Base-by-base conservation (phyloP, 2,888 invertebrate species). In the Bedellia somnulentella region DNA sequence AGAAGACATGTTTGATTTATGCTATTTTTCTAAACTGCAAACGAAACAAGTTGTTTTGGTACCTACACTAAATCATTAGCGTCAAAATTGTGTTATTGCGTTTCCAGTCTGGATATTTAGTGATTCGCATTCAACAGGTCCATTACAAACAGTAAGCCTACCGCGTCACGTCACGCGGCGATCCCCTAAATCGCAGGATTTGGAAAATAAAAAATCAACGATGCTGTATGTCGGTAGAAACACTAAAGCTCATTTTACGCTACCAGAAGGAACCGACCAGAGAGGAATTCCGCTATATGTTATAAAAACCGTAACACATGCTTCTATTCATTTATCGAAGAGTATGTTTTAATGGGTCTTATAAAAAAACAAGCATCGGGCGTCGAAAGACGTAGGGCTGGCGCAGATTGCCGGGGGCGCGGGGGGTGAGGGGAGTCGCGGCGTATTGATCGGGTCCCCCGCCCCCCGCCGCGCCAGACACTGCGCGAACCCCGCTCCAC, bases 311-410 rank as follows among this genome's bases (percentile, higher is more conserved):
- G 42, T 33, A 55, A 57, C 70, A 70, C 56, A 67, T 71, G 67
- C 59, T 64, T 54, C 56, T 59, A 62, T 67, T 68, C 62, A 67
- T 64, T 67, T 63, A 64, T 64, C 61, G 63, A 52, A 57, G 60
- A 66, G 61, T 52, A 59, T 54, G 58, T 56, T 64, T n/a, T 70
- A 68, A 70, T 66, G 63, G 61, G 52, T 43, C 57, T 64, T 62
- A 59, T 71, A 68, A 70, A 73, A 57, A 71, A 71, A 66, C 59
- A 62, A 70, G 66, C 62, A 58, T 55, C 53, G 63, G 68, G 68
- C 67, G 73, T 71, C 60, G 71, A 71, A 71, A 73, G 73, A 71
- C 63, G 64, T 55, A 62, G 64, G 67, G 62, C 67, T 59, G 57
- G 68, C 58, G 66, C 67, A 66, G 71, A 66, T 67, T 66, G 70